Percentiles rank a stretch among this genome's conserved stretches.
phyloP scores from a whole-genome alignment of 2,797 vertebrate species.

The Adelosebastes latens region DNA sequence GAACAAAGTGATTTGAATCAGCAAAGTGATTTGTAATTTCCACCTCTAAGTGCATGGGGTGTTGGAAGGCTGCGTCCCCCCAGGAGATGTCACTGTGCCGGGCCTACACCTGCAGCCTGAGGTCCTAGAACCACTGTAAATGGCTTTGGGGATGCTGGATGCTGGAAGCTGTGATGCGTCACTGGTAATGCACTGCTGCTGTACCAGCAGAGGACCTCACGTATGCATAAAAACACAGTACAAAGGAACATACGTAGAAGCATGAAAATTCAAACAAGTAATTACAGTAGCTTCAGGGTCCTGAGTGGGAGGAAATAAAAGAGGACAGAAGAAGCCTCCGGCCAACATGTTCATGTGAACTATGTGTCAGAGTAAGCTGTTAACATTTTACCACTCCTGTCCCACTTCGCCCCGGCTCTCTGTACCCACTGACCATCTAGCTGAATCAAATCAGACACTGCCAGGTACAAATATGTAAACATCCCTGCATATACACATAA shows the following conservation, averaged over 20 bases:
- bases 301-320: slow-evolving; percentile 31
- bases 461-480: slow-evolving; percentile 19
- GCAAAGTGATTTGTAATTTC: not conserved
- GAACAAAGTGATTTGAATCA: not conserved
- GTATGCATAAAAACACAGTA: slow-evolving; percentile 10
- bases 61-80: not conserved
- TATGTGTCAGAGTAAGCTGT: slow-evolving; percentile 61
- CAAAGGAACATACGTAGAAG: slow-evolving; percentile 1
- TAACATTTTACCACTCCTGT: slow-evolving; percentile 60
- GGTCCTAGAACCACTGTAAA: not conserved
- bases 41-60: not conserved
- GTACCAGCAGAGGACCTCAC: slow-evolving; percentile 20
- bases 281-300: slow-evolving; percentile 45
- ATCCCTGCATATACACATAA: not conserved
- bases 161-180: not conserved
- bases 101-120: not conserved
- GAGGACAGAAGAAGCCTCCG: slow-evolving; percentile 49
- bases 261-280: slow-evolving; percentile 33
- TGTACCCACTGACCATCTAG: slow-evolving; percentile 37
- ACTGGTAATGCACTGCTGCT: not conserved
- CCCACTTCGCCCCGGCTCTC: slow-evolving; percentile 33
- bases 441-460: slow-evolving; percentile 31
- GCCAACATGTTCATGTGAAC: slow-evolving; percentile 54
- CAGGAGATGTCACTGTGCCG: not conserved
- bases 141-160: not conserved